Percentiles rank a stretch among this genome's conserved stretches.
These are phyloP conservation scores for Platygyra sinensis DNA, from an alignment of 64 coral and sea anemone species.

Conservation along the genomic window DNA sequence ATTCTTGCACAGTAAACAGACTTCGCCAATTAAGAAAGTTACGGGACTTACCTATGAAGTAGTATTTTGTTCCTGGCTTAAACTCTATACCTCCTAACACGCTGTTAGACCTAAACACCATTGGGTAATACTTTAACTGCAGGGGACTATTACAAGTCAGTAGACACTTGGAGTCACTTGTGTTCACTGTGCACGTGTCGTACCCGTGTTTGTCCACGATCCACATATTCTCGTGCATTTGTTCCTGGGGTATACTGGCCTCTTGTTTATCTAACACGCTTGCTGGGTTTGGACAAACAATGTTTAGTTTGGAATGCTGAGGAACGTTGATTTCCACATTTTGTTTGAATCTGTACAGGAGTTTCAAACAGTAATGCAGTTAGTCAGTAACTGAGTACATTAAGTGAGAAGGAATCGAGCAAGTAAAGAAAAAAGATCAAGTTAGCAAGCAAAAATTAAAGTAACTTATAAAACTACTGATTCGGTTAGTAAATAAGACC, in stretches of 20 bases:
- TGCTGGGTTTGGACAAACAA: conserved; percentile 58
- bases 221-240: conserved; percentile 79
- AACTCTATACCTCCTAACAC: conserved; percentile 8
- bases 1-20: too few species aligned
- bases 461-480: too few species aligned
- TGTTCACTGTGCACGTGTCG: conserved; percentile 48
- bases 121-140: conserved; percentile 8
- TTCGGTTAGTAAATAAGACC: too few species aligned
- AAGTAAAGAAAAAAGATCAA: not conserved
- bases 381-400: too few species aligned
- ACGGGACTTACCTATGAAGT: conserved; percentile 65
- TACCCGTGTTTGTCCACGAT: conserved; percentile 61
- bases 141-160: conserved; percentile 23
- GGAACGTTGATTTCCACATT: conserved; percentile 31
- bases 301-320: conserved; percentile 44
- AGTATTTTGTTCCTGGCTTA: conserved; percentile 54
- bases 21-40: not conserved
- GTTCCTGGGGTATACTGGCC: conserved; percentile 1
- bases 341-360: conserved; percentile 18
- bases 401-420: not conserved
- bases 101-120: conserved; percentile 37
- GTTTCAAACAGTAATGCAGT: too few species aligned
- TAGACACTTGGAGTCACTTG: not conserved
- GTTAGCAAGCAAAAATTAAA: too few species aligned
- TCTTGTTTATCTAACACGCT: conserved; percentile 13